Conservation (phyloP, 2,797 vertebrate species). For the Tenualosa thibaudeaui region DNA sequence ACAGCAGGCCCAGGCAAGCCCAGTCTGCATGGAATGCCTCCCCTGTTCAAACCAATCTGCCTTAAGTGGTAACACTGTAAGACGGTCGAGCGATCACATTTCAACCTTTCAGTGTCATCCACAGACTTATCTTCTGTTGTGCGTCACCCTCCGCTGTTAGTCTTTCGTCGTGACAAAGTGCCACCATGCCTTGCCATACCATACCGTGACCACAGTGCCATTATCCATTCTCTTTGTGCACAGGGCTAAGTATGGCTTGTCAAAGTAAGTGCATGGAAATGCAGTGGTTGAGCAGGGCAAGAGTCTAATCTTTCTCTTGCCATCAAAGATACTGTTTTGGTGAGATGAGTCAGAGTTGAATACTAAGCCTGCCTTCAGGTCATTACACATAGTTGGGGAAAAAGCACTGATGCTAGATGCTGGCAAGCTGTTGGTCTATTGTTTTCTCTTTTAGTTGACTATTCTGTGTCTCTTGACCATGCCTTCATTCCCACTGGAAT, state of each 20-base stretch:
- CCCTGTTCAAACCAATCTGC: neutral
- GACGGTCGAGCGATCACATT: neutral
- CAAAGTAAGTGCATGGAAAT: neutral
- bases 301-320: neutral
- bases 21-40: constrained; percentile 13
- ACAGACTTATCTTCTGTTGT: neutral
- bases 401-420: neutral
- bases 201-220: neutral
- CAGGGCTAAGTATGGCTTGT: neutral
- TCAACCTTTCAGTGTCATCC: neutral
- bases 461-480: neutral
- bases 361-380: neutral
- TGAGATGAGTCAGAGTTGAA: constrained; percentile 18
- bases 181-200: neutral
- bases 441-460: neutral
- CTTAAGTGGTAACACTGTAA: neutral
- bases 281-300: constrained; percentile 5
- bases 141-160: neutral
- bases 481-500: neutral
- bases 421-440: neutral
- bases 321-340: neutral
- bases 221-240: neutral
- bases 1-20: constrained; percentile 2
- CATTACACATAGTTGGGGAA: neutral
- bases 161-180: neutral